Base-by-base conservation (phyloP, 2,113 vertebrate genomes). In the Taxidea taxus region DNA sequence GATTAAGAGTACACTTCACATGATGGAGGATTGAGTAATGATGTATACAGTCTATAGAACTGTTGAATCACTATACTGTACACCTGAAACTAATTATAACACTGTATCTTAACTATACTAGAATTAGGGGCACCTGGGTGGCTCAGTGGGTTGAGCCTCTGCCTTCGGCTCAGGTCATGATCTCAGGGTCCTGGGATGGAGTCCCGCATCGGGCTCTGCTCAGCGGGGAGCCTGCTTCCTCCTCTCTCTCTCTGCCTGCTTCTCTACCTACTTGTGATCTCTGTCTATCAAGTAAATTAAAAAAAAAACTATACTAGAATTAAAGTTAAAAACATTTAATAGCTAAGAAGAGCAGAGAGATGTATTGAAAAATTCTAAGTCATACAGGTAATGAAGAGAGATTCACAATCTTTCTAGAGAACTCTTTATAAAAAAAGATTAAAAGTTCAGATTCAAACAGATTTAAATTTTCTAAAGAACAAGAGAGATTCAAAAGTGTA, bases 371-470 rank as follows among this genome's bases (percentile, higher is more conserved):
- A 82, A 39, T 91, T 66, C 4, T 37, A 72, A 90, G 37, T 72
- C 15, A 47, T 20, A 85, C 15, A 87, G 84, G 47, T 56, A 84
- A 88, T 42, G 42, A 83, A 86, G 31, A 88, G 68, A 92, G 56
- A 70, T 18, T 37, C 39, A 86, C 25, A 85, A 34, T 51, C 39
- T 94, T 96, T 85, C 49, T 74, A 92, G 13, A 94, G 15, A 94
- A 78, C 12, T 77, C 81, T 93, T 83, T 85, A 87, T 27, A 60
- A 97, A 34, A 80, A 91, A 94, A 94, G 11, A 94, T 60, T 83
- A n/a, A 66, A 96, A 75, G 29, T 77, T 54, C 56, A 68, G 64
- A 96, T 80, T 86, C 81, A 86, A 60, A 87, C 10, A 82, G 44
- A 85, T 39, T 74, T 54, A 62, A 94, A 80, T 29, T 86, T 90